Base-by-base conservation (phyloP, 2,888 invertebrate genomes). In the Phragmatobia fuliginosa region DNA sequence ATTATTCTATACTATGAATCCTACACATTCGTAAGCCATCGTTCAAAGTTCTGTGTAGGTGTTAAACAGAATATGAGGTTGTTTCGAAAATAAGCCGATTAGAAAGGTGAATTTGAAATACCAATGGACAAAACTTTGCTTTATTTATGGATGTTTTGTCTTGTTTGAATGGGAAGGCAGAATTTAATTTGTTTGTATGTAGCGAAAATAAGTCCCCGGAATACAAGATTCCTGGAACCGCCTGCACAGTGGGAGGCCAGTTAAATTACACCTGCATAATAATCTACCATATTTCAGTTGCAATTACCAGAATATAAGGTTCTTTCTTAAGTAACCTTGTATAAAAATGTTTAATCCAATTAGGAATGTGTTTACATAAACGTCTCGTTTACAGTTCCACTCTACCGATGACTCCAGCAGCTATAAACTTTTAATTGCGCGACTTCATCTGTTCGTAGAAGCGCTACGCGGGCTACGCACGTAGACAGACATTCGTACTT, bases 401-500 rank as follows among this genome's bases (percentile, higher is more conserved):
- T 86, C 83, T 85, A 81, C 83, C 84, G 87, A 87, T 87, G 80
- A 82, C 81, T 87, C 78, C 81, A 79, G 83, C 76, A 78, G 80
- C 82, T 85, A 83, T 87, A 84, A 89, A 90, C 81, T 90, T 90
- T 90, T 90, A 90, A 90, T 89, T 90, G 85, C 89, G 78, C 78
- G 81, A 81, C 78, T 81, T 71, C 63, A 62, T 74, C 70, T 61
- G 68, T 60, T 71, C 67, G 70, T 73, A 75, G 74, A 69, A 68
- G 67, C 59, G 68, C 80, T 76, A 76, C 74, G 71, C 67, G 68
- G 69, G 52, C 74, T 76, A 76, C 73, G 73, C 72, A 68, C 75
- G 79, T 81, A 75, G 77, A 74, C 67, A 68, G 33, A 25, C 65
- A 79, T 78, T 80, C 81, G 78, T 71, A 71, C 74, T 77, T 70